Evolutionary conservation across 2,797 vertebrate genomes (phyloP), one percentile per base, ranked within the genome.

Genomic region (Gallinago solitaria): DNA sequence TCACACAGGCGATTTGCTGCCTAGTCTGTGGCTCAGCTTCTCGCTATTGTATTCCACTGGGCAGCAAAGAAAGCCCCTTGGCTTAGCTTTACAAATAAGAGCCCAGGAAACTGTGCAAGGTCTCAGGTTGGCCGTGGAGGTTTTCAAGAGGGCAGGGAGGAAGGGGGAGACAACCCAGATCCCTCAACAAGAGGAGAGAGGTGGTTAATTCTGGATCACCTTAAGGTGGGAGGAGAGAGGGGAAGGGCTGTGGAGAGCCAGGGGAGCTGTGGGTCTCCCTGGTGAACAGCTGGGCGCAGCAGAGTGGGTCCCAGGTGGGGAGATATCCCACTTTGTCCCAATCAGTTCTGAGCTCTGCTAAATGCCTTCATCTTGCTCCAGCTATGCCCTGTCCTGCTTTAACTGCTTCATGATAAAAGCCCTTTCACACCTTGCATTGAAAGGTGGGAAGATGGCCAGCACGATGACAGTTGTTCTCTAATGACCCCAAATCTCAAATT

Each of bases 11-110:
- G n/a, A 83, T 53, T 85, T 94, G 87, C 61, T 85, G 37, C 59
- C 45, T 78, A 43, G 56, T 16, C 10, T 84, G 51, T 24, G 59
- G 27, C 35, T 85, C 5, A 1, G 68, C 50, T 73, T 41, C 50
- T 82, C 0, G 0, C 43, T 37, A 11, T 12, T 12, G 15, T 32
- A 18, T 15, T 59, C 54, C 20, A 24, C 41, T 11, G 50, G 23
- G 48, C 57, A 94, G 69, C 35, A 83, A 85, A 83, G 71, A n/a
- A 43, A 51, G 91, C 4, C 7, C 3, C 35, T 51, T 32, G 59
- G 21, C 23, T 91, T 10, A 35, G 39, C 4, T 39, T 56, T 75
- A 45, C 28, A 50, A 48, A 14, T 18, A 61, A 68, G 54, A 47
- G 27, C 17, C 28, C 19, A 69, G 30, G 15, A 56, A 57, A 28